A percentile compares a stretch with the other conserved stretches of the same genome.
phyloP scores from a whole-genome alignment of 1,140 invertebrate genomes.

The Pristionchus pacificus region DNA sequence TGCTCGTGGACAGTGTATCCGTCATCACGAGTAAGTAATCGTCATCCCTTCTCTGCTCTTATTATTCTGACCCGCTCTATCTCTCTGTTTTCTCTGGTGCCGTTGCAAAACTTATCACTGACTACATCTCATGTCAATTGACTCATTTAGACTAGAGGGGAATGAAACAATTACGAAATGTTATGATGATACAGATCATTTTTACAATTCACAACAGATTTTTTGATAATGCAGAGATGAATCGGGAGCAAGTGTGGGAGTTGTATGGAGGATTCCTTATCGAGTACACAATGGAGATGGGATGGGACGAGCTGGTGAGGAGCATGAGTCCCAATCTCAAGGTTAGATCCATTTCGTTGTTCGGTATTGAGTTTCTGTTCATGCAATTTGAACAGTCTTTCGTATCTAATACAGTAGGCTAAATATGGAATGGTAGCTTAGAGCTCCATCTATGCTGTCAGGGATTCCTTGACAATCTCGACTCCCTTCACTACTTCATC shows the following conservation, averaged over 20 bases:
- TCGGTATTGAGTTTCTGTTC: slow-evolving; percentile 1
- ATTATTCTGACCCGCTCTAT: neutral
- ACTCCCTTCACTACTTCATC: slow-evolving; percentile 36
- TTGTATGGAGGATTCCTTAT: slow-evolving; percentile 48
- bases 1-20: slow-evolving; percentile 43
- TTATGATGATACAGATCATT: no score
- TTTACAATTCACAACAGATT: neutral
- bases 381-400: no score
- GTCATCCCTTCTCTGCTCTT: neutral
- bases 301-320: slow-evolving; percentile 37
- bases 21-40: slow-evolving; percentile 31
- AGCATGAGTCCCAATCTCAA: slow-evolving; percentile 35
- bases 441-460: neutral
- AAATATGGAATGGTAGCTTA: no score
- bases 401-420: no score
- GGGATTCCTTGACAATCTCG: slow-evolving; percentile 34
- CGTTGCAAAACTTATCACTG: neutral
- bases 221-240: slow-evolving; percentile 34
- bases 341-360: neutral
- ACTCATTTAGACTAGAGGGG: neutral
- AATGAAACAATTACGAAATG: neutral
- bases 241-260: slow-evolving; percentile 48
- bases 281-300: slow-evolving; percentile 49
- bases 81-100: slow-evolving; percentile 8
- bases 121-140: neutral